Evolutionary conservation across 2,113 vertebrate species (phyloP).

Genomic region (cattle (Bos taurus)): DNA sequence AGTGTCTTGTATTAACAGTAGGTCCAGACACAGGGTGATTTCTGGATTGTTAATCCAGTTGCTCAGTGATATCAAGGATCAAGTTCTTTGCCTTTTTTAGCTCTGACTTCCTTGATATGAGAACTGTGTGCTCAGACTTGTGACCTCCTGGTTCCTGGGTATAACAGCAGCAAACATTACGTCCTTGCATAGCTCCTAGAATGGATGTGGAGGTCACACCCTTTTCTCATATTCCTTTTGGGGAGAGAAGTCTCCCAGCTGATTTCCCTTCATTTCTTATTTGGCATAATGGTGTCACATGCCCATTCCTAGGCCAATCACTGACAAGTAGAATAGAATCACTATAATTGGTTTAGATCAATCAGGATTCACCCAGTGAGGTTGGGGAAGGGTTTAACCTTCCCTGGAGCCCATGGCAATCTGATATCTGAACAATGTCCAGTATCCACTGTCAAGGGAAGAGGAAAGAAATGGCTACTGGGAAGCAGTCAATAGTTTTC

Average conservation of each 20-base stretch:
- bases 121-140: background rate
- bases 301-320: background rate
- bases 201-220: background rate
- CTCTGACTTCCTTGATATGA: background rate
- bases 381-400: background rate
- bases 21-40: background rate
- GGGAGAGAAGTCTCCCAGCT: background rate
- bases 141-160: background rate
- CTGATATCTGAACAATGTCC: background rate
- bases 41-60: background rate
- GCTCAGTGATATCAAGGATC: background rate
- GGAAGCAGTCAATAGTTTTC: background rate
- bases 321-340: background rate
- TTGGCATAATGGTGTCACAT: background rate
- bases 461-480: background rate
- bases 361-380: background rate
- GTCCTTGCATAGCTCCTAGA: background rate
- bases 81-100: background rate
- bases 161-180: background rate
- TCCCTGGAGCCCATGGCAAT: background rate
- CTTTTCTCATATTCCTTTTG: background rate
- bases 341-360: background rate
- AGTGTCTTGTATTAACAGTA: background rate
- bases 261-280: background rate
- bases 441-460: background rate